A percentile compares a stretch with the other conserved stretches of the same genome.
phyloP scores from a whole-genome alignment of 2,797 vertebrate species.

The Pantherophis vulpinus region DNA sequence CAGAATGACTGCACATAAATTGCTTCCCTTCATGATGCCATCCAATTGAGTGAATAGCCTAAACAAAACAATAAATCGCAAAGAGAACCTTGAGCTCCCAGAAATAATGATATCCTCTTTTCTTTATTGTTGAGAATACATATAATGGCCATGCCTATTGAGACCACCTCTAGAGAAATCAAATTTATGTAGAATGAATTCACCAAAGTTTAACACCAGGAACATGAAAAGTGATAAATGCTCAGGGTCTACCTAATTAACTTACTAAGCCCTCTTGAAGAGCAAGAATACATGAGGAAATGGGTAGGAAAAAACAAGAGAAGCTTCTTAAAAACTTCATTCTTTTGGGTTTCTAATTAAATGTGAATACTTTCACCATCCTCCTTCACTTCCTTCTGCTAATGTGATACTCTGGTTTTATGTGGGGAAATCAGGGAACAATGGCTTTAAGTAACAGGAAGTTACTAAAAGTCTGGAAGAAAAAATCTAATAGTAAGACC shows the following conservation, averaged over 20 bases:
- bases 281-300: background rate
- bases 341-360: background rate
- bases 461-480: background rate
- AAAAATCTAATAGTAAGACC: background rate
- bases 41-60: conserved; percentile 97
- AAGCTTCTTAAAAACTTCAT: background rate
- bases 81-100: background rate
- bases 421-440: background rate
- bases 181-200: background rate
- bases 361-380: background rate
- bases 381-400: background rate
- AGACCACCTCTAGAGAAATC: background rate
- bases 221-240: background rate
- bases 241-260: background rate
- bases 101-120: conserved; percentile 8
- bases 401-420: background rate
- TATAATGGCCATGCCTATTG: background rate
- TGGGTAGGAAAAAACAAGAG: background rate
- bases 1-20: conserved; percentile 99
- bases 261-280: background rate
- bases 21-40: conserved; percentile 99
- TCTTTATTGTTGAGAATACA: background rate
- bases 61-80: conserved; percentile 52
- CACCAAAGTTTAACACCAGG: background rate
- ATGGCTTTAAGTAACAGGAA: background rate